phyloP scores from a whole-genome alignment of 2,113 vertebrate genomes.

The Aspiorhynchus laticeps region DNA sequence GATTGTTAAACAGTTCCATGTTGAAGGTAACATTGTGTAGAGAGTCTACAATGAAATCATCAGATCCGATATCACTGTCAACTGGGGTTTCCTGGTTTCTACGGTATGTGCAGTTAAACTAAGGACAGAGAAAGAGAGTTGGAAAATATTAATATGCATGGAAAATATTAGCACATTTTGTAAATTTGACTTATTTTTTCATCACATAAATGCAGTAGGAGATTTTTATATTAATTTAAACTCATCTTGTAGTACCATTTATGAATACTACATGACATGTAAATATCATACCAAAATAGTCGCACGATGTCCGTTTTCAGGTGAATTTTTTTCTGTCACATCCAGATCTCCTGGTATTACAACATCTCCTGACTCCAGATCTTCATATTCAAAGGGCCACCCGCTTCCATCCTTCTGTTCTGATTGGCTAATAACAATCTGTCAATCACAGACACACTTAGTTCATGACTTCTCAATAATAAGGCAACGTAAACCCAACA shows the following conservation, averaged over 20 bases:
- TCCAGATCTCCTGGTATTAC: slow-evolving; percentile 77
- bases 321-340: slow-evolving; percentile 64
- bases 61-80: slow-evolving; percentile 20
- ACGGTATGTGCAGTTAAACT: slow-evolving; percentile 92
- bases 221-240: not conserved
- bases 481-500: slow-evolving; percentile 2
- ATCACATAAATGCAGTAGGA: too few species aligned
- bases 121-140: slow-evolving; percentile 50
- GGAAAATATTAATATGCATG: not conserved
- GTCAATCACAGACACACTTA: slow-evolving; percentile 54
- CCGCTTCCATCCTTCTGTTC: slow-evolving; percentile 83
- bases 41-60: slow-evolving; percentile 30
- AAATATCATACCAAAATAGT: slow-evolving; percentile 62
- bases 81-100: slow-evolving; percentile 53
- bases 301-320: slow-evolving; percentile 40
- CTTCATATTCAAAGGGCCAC: slow-evolving; percentile 79
- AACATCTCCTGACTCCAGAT: slow-evolving; percentile 83
- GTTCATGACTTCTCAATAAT: not conserved
- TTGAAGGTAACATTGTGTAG: slow-evolving; percentile 80
- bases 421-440: slow-evolving; percentile 85
- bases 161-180: too few species aligned
- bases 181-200: too few species aligned
- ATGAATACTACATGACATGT: not conserved
- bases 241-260: not conserved
- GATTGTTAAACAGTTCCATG: slow-evolving; percentile 86